Conservation (phyloP, 2,113 vertebrate species). For the Nymphicus hollandicus region DNA sequence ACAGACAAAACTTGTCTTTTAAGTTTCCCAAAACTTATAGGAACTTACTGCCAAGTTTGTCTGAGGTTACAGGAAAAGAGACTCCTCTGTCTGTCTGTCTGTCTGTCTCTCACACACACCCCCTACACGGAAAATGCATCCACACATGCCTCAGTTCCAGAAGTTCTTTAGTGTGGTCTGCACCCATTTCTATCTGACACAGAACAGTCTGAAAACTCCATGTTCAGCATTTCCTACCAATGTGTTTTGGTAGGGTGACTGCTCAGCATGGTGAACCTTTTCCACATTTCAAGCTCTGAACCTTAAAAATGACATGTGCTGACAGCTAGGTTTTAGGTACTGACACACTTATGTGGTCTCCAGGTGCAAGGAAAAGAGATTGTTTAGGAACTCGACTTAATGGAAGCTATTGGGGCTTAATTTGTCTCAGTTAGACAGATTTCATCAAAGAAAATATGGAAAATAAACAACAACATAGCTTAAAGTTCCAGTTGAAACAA, state of each 20-base stretch:
- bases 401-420: neutral
- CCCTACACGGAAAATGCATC: neutral
- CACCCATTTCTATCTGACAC: neutral
- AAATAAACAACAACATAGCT: neutral
- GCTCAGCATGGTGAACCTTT: neutral
- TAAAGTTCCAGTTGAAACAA: constrained; percentile 48
- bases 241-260: neutral
- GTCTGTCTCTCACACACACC: neutral
- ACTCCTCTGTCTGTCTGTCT: neutral
- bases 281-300: neutral
- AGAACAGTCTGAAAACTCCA: neutral
- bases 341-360: neutral
- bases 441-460: neutral
- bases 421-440: neutral
- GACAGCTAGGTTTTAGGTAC: neutral
- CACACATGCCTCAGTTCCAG: neutral
- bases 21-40: neutral
- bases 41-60: constrained; percentile 14
- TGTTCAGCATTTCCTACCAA: neutral
- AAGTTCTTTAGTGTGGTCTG: neutral
- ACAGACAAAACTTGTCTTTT: neutral
- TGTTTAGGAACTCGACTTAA: neutral
- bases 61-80: neutral
- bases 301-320: neutral
- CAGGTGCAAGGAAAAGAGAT: neutral